Conservation (phyloP, 2,113 vertebrate species). For the Lipophrys pholis region DNA sequence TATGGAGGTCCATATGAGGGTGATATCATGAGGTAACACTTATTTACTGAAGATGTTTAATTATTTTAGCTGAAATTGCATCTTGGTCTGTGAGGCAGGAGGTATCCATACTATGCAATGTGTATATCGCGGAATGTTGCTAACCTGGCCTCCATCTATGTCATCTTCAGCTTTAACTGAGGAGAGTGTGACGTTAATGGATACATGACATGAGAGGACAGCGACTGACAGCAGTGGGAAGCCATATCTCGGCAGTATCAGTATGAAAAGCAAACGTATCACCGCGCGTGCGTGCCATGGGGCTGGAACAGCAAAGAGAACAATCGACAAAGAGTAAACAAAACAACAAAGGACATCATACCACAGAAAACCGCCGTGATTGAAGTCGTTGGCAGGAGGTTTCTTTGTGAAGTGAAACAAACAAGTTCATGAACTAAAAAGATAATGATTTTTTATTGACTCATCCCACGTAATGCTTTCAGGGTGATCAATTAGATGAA, state of each 20-base stretch:
- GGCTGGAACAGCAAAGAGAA: conserved; percentile 39
- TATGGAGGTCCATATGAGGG: no score
- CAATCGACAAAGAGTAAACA: conserved; percentile 49
- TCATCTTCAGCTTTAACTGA: conserved; percentile 29
- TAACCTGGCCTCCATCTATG: background rate
- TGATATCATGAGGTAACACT: no score
- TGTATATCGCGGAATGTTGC: background rate
- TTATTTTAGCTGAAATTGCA: no score
- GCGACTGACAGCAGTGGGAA: background rate
- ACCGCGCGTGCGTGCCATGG: conserved; percentile 40
- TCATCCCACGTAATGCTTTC: background rate
- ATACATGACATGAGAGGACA: conserved; percentile 15
- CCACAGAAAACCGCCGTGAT: conserved; percentile 14
- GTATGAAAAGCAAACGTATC: conserved; percentile 45
- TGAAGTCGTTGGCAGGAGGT: conserved; percentile 23
- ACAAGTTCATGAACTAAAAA: conserved; percentile 2
- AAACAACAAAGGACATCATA: conserved; percentile 44
- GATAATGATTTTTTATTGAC: background rate
- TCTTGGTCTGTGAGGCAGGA: no score
- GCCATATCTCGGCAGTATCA: conserved; percentile 36
- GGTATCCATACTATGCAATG: background rate
- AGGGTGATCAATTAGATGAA: background rate
- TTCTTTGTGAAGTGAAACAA: background rate
- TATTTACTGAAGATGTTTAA: no score
- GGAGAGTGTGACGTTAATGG: conserved; percentile 10